These are phyloP conservation scores for Myotis vivesi DNA, from an alignment of 2,797 vertebrate genomes.

Conservation along the genomic window DNA sequence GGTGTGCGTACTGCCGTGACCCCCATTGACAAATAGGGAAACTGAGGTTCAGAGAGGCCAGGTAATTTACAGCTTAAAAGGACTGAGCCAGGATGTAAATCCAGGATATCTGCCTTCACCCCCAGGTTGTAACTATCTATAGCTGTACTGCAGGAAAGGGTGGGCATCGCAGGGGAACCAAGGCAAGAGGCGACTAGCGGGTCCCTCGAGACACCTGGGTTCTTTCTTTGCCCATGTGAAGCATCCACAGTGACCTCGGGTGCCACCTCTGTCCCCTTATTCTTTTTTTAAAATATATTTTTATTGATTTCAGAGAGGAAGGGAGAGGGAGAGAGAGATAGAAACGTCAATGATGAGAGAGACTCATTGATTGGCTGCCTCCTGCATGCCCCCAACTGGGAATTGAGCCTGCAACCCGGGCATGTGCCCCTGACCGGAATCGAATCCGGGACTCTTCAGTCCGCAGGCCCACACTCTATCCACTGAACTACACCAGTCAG, in stretches of 20 bases:
- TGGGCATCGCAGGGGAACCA: not conserved
- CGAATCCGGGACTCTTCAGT: no score
- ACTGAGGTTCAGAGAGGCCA: not conserved
- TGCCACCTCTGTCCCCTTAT: not conserved
- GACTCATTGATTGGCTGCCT: no score
- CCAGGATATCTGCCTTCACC: not conserved
- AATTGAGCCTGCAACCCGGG: no score
- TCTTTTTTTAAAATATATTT: not conserved
- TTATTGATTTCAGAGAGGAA: no score
- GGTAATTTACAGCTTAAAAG: not conserved
- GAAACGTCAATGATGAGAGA: no score
- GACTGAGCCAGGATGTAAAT: not conserved
- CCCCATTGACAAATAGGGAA: not conserved
- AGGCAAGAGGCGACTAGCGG: not conserved
- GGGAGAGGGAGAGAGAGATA: no score
- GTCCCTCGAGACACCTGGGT: not conserved
- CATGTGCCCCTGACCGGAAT: no score
- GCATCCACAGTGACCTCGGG: accelerated
- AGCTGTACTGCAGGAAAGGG: no score
- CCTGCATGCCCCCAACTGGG: no score
- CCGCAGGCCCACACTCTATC: no score
- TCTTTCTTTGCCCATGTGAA: not conserved
- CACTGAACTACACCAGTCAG: no score
- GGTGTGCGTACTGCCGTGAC: accelerated
- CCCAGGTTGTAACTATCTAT: accelerated